Evolutionary conservation across 2,888 invertebrate species (phyloP).

Genomic region (Ochropleura plecta): DNA sequence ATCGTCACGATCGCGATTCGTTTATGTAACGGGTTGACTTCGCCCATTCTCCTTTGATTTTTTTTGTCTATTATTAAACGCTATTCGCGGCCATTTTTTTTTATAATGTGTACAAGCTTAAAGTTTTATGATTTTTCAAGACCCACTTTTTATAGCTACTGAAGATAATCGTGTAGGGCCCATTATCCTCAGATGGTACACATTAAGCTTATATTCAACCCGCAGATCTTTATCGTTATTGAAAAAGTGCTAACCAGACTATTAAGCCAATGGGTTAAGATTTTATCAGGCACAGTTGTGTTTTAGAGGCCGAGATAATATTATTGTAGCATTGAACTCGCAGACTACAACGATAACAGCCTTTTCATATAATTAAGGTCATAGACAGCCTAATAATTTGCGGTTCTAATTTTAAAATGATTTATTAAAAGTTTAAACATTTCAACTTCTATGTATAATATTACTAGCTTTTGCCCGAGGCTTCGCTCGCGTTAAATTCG

Average conservation of each 20-base stretch:
- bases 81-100: neutral
- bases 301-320: conserved; percentile 30
- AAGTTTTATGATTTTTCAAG: conserved; percentile 51
- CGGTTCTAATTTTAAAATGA: conserved; percentile 10
- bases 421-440: neutral
- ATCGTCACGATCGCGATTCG: neutral
- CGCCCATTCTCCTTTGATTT: neutral
- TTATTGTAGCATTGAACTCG: conserved; percentile 27
- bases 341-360: neutral
- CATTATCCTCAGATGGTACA: conserved; percentile 47
- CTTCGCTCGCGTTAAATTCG: no score
- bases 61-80: neutral
- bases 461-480: no score
- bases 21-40: neutral
- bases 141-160: conserved; percentile 47
- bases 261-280: conserved; percentile 17
- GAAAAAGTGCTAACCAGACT: conserved; percentile 26
- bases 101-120: conserved; percentile 9
- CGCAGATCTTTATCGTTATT: conserved; percentile 31
- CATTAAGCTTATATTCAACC: conserved; percentile 30
- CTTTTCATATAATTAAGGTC: conserved; percentile 5
- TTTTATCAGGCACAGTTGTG: conserved; percentile 43
- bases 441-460: neutral
- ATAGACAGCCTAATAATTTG: neutral
- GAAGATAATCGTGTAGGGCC: conserved; percentile 39